Evolutionary conservation across 2,797 vertebrate species (phyloP).

Genomic region (Chloroceryle amazona): DNA sequence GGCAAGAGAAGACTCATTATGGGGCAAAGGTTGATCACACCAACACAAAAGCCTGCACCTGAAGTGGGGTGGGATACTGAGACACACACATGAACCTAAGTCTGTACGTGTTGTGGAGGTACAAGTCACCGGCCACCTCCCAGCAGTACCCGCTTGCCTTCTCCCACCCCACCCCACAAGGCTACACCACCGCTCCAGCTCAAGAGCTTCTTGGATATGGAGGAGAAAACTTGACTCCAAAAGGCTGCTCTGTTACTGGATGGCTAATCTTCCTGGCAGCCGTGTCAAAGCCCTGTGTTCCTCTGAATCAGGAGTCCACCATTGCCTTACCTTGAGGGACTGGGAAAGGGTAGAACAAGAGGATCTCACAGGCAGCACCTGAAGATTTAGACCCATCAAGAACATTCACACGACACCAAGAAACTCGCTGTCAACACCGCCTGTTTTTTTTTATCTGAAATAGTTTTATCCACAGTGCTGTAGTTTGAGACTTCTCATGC

Average conservation of each 20-base stretch:
- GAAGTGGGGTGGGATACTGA: not conserved
- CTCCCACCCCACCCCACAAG: not conserved
- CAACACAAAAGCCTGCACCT: accelerated
- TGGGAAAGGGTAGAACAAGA: accelerated
- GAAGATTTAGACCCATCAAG: not conserved
- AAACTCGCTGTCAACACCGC: not conserved
- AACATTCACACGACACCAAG: not conserved
- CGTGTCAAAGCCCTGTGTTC: not conserved
- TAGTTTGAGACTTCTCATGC: not conserved
- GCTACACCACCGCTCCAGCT: not conserved
- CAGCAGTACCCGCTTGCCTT: not conserved
- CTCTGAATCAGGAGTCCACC: not conserved
- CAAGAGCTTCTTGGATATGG: not conserved
- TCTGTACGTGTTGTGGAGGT: accelerated
- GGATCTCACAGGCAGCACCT: accelerated
- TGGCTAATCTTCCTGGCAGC: not conserved
- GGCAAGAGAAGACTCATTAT: not conserved
- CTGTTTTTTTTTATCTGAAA: not conserved
- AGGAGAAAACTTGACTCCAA: not conserved
- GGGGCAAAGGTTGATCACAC: not conserved
- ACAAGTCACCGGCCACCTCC: not conserved
- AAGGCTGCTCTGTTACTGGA: not conserved
- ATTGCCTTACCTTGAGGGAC: not conserved
- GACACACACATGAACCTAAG: accelerated
- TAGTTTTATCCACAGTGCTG: not conserved